Evolutionary conservation across 2,797 vertebrate species (phyloP), one percentile per base, ranked within the genome.

Genomic region (Diglossa cyanea): DNA sequence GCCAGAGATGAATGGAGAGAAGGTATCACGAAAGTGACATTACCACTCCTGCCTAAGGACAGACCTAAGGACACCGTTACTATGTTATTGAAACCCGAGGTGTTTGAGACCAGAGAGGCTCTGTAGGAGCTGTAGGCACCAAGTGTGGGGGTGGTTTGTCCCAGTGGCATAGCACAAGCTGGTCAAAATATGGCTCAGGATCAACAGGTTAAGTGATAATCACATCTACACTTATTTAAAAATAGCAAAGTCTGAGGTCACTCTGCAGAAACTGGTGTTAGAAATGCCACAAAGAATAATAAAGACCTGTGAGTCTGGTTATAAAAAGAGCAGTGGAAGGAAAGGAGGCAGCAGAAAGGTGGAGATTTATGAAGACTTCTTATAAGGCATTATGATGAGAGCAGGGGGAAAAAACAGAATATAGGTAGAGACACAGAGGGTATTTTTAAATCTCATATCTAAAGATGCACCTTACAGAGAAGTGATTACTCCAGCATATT

Each of bases 251-350:
- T 86, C 70, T 90, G 88, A 95, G 80, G 40, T 93, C 66, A 75
- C 25, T 61, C 74, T 86, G 80, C 44, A 63, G 66, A 88, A 93
- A 88, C 31, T 0, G 8, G 17, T 48, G 17, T 78, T 88, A 83
- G 62, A 95, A 93, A 86, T 78, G 70, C 83, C 79, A 93, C 55
- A 86, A 86, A 90, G 79, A 81, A 88, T 86, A 95, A 85, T 31
- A 81, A 92, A 92, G 54, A 86, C 55, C 37, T 60, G 76, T 2
- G 4, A 88, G 80, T 47, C 51, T 65, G 31, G 54, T 62, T 81
- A 81, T 90, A 84, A 92, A 81, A 92, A 90, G 66, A 65, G 55
- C 71, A 73, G 45, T 25, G 80, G 19, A 48, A 81, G 37, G 62
- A 81, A 84, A 66, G 66, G 78, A 76, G 44, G 47, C 79, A 84